These are phyloP conservation scores for Drosophila murphyi DNA, from an alignment of 1,140 invertebrate species.

Conservation along the genomic window DNA sequence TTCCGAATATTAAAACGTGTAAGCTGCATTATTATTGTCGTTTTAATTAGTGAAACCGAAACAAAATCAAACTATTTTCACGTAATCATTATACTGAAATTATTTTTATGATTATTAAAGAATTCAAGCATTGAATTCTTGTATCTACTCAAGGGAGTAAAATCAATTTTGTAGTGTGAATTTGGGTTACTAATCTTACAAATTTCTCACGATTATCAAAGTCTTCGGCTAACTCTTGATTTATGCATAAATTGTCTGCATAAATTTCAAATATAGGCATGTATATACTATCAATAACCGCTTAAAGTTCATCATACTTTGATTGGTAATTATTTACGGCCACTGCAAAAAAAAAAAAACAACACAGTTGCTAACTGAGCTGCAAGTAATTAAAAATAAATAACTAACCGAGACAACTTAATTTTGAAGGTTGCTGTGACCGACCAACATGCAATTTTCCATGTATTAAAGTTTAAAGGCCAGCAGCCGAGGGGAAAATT, in stretches of 20 bases:
- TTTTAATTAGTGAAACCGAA: too few relatives aligned
- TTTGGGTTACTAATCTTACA: background rate
- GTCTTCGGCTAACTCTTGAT: conserved; percentile 21
- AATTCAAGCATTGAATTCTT: too few relatives aligned
- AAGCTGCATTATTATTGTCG: too few relatives aligned
- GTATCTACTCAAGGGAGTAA: too few relatives aligned
- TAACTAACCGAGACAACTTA: conserved; percentile 68
- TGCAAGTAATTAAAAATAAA: conserved; percentile 66
- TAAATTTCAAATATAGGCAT: conserved; percentile 27
- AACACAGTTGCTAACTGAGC: conserved; percentile 8
- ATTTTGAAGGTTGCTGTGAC: conserved; percentile 72
- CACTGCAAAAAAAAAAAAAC: conserved; percentile 41
- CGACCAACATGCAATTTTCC: conserved; percentile 73
- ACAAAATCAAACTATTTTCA: too few relatives aligned
- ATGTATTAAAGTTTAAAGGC: conserved; percentile 78
- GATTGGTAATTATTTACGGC: conserved; percentile 66
- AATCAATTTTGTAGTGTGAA: background rate
- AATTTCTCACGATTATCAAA: conserved; percentile 32
- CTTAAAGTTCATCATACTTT: conserved; percentile 75
- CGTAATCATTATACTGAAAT: too few relatives aligned
- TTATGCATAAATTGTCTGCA: conserved; percentile 41
- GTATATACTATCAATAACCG: conserved; percentile 49
- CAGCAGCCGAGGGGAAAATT: conserved; percentile 27
- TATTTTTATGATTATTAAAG: too few relatives aligned
- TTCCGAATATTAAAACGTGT: too few relatives aligned